phyloP scores from a whole-genome alignment of 2,797 vertebrate species.

The Vultur gryphus region DNA sequence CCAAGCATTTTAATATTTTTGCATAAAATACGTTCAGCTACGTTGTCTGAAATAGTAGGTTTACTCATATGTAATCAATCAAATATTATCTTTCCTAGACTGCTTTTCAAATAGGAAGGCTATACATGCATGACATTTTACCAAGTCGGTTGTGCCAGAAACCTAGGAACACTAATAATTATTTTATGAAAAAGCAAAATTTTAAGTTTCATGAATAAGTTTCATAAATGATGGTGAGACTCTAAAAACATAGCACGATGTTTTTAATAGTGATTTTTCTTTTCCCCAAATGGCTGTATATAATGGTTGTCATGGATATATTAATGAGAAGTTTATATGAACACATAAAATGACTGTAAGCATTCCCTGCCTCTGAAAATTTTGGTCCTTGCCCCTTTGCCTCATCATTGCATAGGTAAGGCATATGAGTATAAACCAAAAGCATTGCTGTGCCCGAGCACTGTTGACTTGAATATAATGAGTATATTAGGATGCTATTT shows the following conservation, averaged over 20 bases:
- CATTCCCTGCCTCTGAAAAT: not conserved
- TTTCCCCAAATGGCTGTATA: not conserved
- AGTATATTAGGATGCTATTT: not conserved
- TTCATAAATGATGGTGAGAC: not conserved
- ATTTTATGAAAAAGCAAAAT: not conserved
- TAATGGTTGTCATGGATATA: not conserved
- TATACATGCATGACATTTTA: not conserved
- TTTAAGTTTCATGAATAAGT: not conserved
- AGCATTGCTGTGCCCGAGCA: not conserved
- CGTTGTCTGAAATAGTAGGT: not conserved
- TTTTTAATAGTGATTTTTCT: not conserved
- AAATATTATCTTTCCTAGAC: constrained; percentile 33
- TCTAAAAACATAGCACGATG: not conserved
- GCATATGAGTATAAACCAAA: not conserved
- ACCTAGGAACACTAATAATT: not conserved
- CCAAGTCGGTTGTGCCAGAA: not conserved
- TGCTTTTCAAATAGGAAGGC: not conserved
- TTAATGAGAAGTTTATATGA: not conserved
- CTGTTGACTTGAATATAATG: not conserved
- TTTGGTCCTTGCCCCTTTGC: not conserved
- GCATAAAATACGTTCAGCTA: constrained; percentile 5
- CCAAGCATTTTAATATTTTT: constrained; percentile 30
- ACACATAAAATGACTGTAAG: not conserved
- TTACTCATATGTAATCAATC: constrained; percentile 43
- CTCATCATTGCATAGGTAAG: not conserved